phyloP scores from a whole-genome alignment of 2,113 vertebrate genomes.

The Tamias sibiricus region DNA sequence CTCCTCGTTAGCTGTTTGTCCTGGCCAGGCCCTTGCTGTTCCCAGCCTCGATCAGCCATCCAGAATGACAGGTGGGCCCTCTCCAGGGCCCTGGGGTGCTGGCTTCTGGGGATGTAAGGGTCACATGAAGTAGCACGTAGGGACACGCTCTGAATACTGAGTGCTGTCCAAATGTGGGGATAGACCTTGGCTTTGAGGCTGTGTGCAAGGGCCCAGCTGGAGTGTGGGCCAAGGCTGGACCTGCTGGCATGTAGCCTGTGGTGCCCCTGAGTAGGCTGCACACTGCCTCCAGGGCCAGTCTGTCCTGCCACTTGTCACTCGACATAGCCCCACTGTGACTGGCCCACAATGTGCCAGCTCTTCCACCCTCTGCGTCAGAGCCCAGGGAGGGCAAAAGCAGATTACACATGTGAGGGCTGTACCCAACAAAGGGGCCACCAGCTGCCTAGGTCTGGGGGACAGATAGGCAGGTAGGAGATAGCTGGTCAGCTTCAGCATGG shows the following conservation, averaged over 20 bases:
- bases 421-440: neutral
- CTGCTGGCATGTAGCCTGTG: neutral
- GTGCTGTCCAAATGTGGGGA: accelerated
- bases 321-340: accelerated
- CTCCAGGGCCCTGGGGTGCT: neutral
- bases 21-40: neutral
- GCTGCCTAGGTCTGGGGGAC: neutral
- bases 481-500: neutral
- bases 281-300: neutral
- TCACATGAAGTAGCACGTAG: too few species aligned
- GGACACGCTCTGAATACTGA: neutral
- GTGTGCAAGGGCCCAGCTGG: accelerated
- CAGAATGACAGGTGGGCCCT: neutral
- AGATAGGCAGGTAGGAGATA: neutral
- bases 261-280: neutral
- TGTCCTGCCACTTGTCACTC: neutral
- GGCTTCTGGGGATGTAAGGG: neutral
- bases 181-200: neutral
- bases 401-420: accelerated
- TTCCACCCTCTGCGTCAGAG: accelerated
- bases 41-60: neutral
- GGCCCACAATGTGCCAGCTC: neutral
- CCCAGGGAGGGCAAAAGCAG: neutral
- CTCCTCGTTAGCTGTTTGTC: neutral
- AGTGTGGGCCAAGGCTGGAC: neutral